These are phyloP conservation scores for Cephus pulcher DNA, from an alignment of 2,888 invertebrate genomes.

Conservation along the genomic window DNA sequence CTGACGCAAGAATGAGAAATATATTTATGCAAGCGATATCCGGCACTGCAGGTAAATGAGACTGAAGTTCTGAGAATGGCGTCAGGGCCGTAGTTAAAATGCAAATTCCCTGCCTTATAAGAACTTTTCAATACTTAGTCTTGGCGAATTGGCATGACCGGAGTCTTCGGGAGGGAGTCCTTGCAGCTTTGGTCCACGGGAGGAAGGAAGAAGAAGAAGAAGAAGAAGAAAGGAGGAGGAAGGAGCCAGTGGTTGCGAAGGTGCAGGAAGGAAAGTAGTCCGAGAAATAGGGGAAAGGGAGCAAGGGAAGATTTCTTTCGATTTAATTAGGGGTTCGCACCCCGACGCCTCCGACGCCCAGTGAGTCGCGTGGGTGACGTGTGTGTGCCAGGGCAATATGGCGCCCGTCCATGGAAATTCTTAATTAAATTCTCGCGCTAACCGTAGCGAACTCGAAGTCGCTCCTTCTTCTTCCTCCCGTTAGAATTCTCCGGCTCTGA, in stretches of 20 bases:
- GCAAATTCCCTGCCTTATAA: slow-evolving; percentile 39
- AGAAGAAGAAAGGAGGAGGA: slow-evolving; percentile 8
- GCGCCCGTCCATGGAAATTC: slow-evolving; percentile 50
- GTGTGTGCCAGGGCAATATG: slow-evolving; percentile 52
- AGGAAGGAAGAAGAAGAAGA: neutral
- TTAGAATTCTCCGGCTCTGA: no score
- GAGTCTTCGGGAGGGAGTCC: no score
- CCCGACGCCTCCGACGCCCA: neutral
- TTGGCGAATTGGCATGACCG: slow-evolving; percentile 29
- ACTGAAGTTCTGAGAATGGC: slow-evolving; percentile 29
- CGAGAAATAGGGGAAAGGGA: slow-evolving; percentile 1
- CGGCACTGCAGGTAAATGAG: slow-evolving; percentile 26
- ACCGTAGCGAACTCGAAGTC: slow-evolving; percentile 17
- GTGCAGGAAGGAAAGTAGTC: neutral
- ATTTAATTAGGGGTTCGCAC: slow-evolving; percentile 54
- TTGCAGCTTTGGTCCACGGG: neutral
- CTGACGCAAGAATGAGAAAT: no score
- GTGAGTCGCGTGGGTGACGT: slow-evolving; percentile 37
- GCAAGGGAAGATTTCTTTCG: slow-evolving; percentile 51
- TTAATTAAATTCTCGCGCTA: slow-evolving; percentile 58
- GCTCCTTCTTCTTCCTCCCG: neutral
- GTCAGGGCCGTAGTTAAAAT: slow-evolving; percentile 34
- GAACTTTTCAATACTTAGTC: slow-evolving; percentile 35
- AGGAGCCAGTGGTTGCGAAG: slow-evolving; percentile 5
- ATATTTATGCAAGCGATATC: neutral